phyloP scores from a whole-genome alignment of 2,113 vertebrate species.

The Ginglymostoma cirratum region DNA sequence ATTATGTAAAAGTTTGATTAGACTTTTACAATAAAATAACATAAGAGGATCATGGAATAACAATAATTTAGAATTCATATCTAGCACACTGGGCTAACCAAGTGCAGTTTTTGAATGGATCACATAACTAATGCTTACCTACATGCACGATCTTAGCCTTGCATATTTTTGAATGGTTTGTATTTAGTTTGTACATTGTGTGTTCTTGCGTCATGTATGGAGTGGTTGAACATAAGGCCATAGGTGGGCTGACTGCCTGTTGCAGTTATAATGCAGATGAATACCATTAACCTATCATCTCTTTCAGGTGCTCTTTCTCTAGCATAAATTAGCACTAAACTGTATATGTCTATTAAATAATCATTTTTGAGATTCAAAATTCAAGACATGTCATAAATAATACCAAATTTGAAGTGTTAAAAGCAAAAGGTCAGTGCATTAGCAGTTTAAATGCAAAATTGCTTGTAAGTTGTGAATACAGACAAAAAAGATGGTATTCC shows the following conservation, averaged over 20 bases:
- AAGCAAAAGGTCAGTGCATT: neutral
- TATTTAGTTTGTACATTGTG: neutral
- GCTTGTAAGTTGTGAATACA: neutral
- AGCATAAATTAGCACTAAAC: neutral
- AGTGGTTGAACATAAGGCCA: neutral
- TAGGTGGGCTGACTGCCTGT: neutral
- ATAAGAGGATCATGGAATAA: neutral
- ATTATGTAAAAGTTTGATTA: neutral
- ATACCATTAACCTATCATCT: neutral
- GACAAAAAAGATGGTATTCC: neutral
- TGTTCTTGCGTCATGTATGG: neutral
- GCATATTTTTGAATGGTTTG: neutral
- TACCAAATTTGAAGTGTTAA: neutral
- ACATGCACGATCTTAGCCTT: neutral
- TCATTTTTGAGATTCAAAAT: neutral
- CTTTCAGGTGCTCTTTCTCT: neutral
- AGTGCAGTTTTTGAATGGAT: neutral
- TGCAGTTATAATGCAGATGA: neutral
- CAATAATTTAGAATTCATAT: neutral
- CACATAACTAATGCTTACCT: neutral
- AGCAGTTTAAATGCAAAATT: neutral
- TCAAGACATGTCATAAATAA: neutral
- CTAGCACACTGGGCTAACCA: neutral
- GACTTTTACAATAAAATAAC: neutral
- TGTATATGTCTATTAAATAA: neutral